Percentiles rank a stretch among this genome's conserved stretches.
Conservation (phyloP, 2,797 vertebrate species). For the Ctenochaetus hawaiiensis region DNA sequence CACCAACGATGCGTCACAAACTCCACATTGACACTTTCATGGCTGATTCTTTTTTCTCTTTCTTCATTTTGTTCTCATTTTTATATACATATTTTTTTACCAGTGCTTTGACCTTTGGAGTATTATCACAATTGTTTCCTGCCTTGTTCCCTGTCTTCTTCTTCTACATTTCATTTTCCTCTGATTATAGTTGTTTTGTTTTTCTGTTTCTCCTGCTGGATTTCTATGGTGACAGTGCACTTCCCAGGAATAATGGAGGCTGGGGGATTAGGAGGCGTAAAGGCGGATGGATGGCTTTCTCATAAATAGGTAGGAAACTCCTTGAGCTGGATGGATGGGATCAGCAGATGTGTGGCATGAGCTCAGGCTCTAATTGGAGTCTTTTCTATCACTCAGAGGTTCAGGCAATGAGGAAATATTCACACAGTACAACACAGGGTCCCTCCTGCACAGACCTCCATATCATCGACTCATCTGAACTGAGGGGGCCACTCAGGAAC, state of each 20-base stretch:
- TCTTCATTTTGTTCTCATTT: conserved; percentile 53
- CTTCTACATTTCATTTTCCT: conserved; percentile 44
- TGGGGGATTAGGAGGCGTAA: conserved; percentile 85
- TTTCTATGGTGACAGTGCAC: conserved; percentile 87
- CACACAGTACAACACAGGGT: conserved; percentile 43
- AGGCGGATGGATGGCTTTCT: conserved; percentile 85
- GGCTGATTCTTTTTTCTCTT: conserved; percentile 66
- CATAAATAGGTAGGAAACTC: conserved; percentile 88
- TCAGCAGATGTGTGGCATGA: conserved; percentile 85
- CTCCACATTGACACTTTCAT: conserved; percentile 84
- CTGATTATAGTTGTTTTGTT: conserved; percentile 82
- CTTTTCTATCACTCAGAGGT: conserved; percentile 69
- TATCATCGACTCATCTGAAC: conserved; percentile 56
- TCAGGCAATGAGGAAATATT: conserved; percentile 48
- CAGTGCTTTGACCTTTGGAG: conserved; percentile 78
- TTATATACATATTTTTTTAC: conserved; percentile 25
- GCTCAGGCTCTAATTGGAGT: conserved; percentile 77
- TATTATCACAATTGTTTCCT: conserved; percentile 81
- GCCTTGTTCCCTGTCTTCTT: conserved; percentile 61
- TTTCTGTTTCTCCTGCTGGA: conserved; percentile 83
- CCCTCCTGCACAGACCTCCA: conserved; percentile 36
- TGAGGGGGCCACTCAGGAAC: conserved; percentile 44
- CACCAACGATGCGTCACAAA: conserved; percentile 83
- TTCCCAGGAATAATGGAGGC: conserved; percentile 86
- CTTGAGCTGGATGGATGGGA: conserved; percentile 81